phyloP scores from a whole-genome alignment of 1,140 invertebrate species.

The Drosophila setifemur region DNA sequence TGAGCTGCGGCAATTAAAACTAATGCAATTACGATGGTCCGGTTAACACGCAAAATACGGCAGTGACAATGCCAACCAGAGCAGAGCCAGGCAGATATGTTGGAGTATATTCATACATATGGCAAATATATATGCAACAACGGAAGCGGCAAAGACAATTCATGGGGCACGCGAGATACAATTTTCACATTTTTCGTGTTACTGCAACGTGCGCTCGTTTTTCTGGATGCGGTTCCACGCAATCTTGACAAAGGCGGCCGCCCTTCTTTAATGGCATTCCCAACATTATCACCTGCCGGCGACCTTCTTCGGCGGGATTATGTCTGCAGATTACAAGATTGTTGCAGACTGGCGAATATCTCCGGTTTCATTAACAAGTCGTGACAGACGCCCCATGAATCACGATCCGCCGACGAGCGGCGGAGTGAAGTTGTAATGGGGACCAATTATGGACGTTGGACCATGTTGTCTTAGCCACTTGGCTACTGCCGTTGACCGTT shows the following conservation, averaged over 20 bases:
- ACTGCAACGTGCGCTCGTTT: constrained; percentile 30
- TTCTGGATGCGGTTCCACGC: constrained; percentile 26
- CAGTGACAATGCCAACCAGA: constrained; percentile 78
- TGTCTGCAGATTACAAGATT: background rate
- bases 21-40: constrained; percentile 66
- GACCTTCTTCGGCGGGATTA: constrained; percentile 5
- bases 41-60: constrained; percentile 45
- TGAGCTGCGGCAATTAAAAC: constrained; percentile 36
- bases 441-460: constrained; percentile 62
- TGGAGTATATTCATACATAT: constrained; percentile 6
- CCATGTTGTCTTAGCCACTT: constrained; percentile 27
- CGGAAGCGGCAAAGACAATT: constrained; percentile 48
- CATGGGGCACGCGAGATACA: constrained; percentile 50
- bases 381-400: constrained; percentile 37
- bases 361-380: constrained; percentile 15
- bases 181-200: constrained; percentile 17
- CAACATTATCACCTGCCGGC: background rate
- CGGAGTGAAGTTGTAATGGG: constrained; percentile 53
- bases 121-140: constrained; percentile 22
- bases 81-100: constrained; percentile 48
- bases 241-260: constrained; percentile 4
- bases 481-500: constrained; percentile 35
- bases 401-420: constrained; percentile 27
- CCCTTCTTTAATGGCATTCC: background rate
- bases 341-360: background rate